A percentile compares a stretch with the other conserved stretches of the same genome.
Conservation (phyloP, 2,797 vertebrate species). For the Poeciliopsis gracilis region DNA sequence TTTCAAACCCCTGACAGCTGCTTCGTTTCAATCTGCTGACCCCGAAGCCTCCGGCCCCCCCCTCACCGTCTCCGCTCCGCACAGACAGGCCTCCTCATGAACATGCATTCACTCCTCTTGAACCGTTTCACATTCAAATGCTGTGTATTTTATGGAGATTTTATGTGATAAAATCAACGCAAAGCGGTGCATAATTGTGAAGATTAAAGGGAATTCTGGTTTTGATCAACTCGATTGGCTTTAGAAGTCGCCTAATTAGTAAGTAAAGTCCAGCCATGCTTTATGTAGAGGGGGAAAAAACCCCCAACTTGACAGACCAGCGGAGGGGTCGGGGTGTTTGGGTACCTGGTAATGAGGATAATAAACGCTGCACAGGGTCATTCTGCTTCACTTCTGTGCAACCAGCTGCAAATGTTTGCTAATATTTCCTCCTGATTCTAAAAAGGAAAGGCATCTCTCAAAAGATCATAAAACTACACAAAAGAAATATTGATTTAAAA, state of each 20-base stretch:
- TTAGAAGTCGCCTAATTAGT: not conserved
- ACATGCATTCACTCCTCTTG: constrained; percentile 1
- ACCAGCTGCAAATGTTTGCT: not conserved
- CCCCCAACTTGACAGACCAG: not conserved
- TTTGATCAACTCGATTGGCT: not conserved
- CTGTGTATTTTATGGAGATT: not conserved
- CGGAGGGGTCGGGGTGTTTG: not conserved
- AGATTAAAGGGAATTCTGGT: not conserved
- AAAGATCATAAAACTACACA: not conserved
- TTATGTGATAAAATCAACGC: not conserved
- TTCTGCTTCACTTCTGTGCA: not conserved
- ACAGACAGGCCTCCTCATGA: constrained; percentile 12
- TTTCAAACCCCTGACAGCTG: constrained; percentile 71
- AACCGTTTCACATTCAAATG: not conserved
- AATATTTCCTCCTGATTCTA: not conserved
- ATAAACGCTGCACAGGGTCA: not conserved
- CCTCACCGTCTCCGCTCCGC: constrained; percentile 22
- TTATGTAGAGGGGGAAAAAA: not conserved
- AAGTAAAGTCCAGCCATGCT: not conserved
- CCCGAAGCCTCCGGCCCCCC: constrained; percentile 30
- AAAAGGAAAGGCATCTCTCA: not conserved
- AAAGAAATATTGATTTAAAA: not conserved
- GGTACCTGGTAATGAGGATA: not conserved
- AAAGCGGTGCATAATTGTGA: not conserved
- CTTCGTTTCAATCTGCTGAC: constrained; percentile 69